Base-by-base conservation (phyloP, 2,888 invertebrate species). In the Muschampia plurimacula region DNA sequence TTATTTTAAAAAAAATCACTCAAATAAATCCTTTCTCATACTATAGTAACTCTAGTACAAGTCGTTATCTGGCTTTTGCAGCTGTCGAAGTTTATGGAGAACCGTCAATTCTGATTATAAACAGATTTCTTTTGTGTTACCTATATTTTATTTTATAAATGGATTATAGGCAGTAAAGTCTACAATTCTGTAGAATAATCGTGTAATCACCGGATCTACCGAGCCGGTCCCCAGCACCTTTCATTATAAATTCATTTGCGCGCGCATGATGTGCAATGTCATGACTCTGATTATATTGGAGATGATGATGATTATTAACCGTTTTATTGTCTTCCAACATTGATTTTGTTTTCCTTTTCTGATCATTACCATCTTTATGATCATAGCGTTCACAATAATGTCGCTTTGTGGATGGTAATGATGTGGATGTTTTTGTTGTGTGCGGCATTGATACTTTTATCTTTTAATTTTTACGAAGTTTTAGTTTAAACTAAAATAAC, bases 241-340 rank as follows among this genome's bases (percentile, higher is more conserved):
- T 83, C 86, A 89, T 89, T 89, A 88, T 88, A 88, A 88, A 89
- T 89, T 90, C 87, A 90, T 91, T 89, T 89, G 89, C 89, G 84
- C 82, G 78, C 80, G 78, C 79, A 76, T 83, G 82, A 84, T 84
- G 80, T 85, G 89, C 89, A 81, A 79, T 85, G 90, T 90, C 91
- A 90, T 90, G 89, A 85, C 84, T 87, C 85, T 86, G 84, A 90
- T 90, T 88, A 89, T 87, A 89, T 87, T 85, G 82, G 78, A 82
- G 80, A 78, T 84, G 85, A 84, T 84, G 67, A 84, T 88, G 81
- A 84, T 87, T 87, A 88, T 85, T 85, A 85, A 81, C 83, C 81
- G 81, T 85, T 85, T 86, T 86, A 90, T 90, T 91, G 90, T 90
- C 86, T 89, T 83, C 83, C 78, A 77, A 84, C 85, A 86, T 89